Conservation (phyloP, 2,797 vertebrate genomes). For the Pelochelys cantorii region DNA sequence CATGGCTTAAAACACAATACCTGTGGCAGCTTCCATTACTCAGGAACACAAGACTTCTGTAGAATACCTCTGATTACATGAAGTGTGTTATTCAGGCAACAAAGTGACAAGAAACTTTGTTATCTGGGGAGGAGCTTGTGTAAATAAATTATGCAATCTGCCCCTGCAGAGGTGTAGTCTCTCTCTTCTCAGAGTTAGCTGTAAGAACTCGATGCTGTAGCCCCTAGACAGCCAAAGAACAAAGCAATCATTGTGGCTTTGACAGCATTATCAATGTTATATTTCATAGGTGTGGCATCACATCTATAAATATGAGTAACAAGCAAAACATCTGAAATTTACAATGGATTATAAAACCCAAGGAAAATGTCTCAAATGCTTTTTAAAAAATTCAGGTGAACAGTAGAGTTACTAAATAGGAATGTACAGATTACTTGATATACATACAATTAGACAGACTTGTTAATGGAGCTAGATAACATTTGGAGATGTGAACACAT, state of each 20-base stretch:
- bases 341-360: not conserved
- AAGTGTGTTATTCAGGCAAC: constrained; percentile 1
- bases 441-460: not conserved
- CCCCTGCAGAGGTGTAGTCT: not conserved
- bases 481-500: not conserved
- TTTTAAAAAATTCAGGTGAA: not conserved
- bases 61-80: constrained; percentile 16
- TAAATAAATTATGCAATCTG: not conserved
- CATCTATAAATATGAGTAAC: not conserved
- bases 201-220: not conserved
- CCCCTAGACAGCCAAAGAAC: not conserved
- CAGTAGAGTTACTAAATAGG: not conserved
- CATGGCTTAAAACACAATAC: not conserved
- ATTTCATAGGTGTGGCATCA: not conserved
- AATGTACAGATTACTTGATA: not conserved
- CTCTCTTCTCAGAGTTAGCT: not conserved
- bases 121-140: not conserved
- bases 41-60: not conserved
- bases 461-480: not conserved
- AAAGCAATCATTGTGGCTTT: not conserved
- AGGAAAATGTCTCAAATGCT: not conserved
- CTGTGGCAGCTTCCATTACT: not conserved
- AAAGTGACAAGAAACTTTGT: not conserved
- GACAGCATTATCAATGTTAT: not conserved
- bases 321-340: not conserved